These are phyloP conservation scores for Eidolon helvum DNA, from an alignment of 2,113 vertebrate genomes.

Conservation along the genomic window DNA sequence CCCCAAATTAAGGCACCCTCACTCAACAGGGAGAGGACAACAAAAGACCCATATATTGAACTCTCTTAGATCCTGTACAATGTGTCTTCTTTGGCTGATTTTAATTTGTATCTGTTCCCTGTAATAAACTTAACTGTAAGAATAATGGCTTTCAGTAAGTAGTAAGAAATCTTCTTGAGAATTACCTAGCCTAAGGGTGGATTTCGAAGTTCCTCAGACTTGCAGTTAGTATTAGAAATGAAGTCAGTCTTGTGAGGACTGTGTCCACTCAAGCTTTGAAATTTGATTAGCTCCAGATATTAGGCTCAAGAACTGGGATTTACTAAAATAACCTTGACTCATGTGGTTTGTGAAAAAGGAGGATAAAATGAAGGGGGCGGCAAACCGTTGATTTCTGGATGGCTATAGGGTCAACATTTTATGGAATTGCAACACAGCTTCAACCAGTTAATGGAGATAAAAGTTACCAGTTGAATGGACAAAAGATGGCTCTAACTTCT, in stretches of 20 bases:
- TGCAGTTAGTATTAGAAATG: background rate
- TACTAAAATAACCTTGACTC: background rate
- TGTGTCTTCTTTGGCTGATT: background rate
- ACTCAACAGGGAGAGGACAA: background rate
- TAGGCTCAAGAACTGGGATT: background rate
- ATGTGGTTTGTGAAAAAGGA: background rate
- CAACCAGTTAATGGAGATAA: background rate
- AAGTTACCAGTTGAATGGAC: background rate
- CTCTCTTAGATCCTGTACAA: background rate
- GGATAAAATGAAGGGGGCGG: background rate
- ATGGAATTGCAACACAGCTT: background rate
- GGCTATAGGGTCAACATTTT: background rate
- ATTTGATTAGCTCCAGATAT: background rate
- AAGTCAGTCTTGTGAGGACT: background rate
- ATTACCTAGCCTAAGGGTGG: background rate
- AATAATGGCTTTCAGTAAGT: background rate
- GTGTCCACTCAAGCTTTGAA: fast-evolving
- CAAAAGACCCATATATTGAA: background rate
- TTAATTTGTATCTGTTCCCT: background rate
- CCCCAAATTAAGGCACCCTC: background rate
- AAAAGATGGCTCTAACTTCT: background rate
- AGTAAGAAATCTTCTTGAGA: background rate
- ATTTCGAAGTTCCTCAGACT: background rate
- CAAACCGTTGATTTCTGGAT: background rate
- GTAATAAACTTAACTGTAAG: background rate